Evolutionary conservation across 2,113 vertebrate species (phyloP).

Genomic region (Heliornis fulica): DNA sequence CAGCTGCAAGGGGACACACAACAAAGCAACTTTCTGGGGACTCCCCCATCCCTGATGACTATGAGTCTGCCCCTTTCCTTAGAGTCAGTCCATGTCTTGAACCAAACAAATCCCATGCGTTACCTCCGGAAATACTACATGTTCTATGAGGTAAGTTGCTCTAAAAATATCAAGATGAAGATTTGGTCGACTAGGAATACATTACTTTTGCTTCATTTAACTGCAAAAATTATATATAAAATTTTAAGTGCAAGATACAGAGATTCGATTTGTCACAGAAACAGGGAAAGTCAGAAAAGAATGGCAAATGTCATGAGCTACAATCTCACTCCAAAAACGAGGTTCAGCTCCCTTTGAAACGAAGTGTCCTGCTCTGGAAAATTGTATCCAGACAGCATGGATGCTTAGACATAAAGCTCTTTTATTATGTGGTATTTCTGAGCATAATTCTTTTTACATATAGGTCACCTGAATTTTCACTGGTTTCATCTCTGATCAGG

Average conservation of each 20-base stretch:
- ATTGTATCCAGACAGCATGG: neutral
- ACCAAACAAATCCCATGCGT: neutral
- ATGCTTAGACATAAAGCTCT: neutral
- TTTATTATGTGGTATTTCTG: neutral
- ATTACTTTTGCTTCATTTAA: neutral
- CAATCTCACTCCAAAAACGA: neutral
- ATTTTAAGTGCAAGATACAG: neutral
- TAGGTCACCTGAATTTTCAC: neutral
- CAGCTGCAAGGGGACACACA: accelerated
- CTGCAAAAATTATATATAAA: neutral
- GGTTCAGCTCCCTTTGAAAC: neutral
- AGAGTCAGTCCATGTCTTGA: neutral
- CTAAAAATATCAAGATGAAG: neutral
- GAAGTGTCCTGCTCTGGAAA: neutral
- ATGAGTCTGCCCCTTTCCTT: neutral
- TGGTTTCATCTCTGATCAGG: neutral
- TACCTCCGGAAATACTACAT: neutral
- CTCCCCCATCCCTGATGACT: neutral
- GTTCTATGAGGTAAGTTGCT: neutral
- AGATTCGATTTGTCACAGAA: neutral
- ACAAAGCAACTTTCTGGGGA: neutral
- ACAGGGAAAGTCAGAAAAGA: neutral
- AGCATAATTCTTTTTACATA: neutral
- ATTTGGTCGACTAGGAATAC: neutral
- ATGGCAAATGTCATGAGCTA: neutral